These are phyloP conservation scores for Echeneis naucrates DNA, from an alignment of 2,797 vertebrate genomes.

Conservation along the genomic window DNA sequence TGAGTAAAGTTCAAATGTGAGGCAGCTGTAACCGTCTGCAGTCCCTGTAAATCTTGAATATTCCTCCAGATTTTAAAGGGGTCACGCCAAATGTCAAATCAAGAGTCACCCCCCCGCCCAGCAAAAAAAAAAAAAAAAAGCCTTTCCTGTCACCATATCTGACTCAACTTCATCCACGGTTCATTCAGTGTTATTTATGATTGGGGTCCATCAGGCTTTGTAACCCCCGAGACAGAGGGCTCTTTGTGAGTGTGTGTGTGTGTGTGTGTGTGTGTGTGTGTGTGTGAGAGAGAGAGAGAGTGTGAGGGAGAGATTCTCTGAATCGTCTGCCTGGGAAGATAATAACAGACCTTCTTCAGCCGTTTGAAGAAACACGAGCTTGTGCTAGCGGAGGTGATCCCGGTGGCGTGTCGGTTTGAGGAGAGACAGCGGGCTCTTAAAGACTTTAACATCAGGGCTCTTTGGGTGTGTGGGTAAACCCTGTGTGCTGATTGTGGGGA, in stretches of 20 bases:
- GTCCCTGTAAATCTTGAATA: slow-evolving; percentile 43
- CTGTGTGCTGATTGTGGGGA: slow-evolving; percentile 50
- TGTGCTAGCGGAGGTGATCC: slow-evolving; percentile 67
- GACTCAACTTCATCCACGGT: slow-evolving; percentile 43
- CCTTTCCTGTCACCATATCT: slow-evolving; percentile 37
- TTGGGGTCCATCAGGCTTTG: slow-evolving; percentile 51
- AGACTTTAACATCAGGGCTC: slow-evolving; percentile 70
- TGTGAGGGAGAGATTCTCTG: slow-evolving; percentile 34
- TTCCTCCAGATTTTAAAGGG: slow-evolving; percentile 54
- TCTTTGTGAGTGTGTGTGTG: slow-evolving; percentile 42
- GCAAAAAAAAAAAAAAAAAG: too few species aligned
- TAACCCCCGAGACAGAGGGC: slow-evolving; percentile 60
- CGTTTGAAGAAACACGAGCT: slow-evolving; percentile 69
- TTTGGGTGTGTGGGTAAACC: slow-evolving; percentile 51
- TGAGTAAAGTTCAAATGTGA: slow-evolving; percentile 41
- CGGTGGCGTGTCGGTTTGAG: slow-evolving; percentile 57
- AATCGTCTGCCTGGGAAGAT: slow-evolving; percentile 59
- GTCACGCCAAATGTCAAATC: slow-evolving; percentile 50
- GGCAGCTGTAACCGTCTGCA: slow-evolving; percentile 54
- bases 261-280: slow-evolving; percentile 25
- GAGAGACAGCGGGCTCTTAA: slow-evolving; percentile 66
- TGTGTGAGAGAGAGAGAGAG: slow-evolving; percentile 4
- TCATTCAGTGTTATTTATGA: slow-evolving; percentile 51
- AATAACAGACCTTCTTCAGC: slow-evolving; percentile 74
- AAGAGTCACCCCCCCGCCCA: slow-evolving; percentile 11